phyloP scores from a whole-genome alignment of 2,113 vertebrate genomes.

The Spermophilus dauricus region DNA sequence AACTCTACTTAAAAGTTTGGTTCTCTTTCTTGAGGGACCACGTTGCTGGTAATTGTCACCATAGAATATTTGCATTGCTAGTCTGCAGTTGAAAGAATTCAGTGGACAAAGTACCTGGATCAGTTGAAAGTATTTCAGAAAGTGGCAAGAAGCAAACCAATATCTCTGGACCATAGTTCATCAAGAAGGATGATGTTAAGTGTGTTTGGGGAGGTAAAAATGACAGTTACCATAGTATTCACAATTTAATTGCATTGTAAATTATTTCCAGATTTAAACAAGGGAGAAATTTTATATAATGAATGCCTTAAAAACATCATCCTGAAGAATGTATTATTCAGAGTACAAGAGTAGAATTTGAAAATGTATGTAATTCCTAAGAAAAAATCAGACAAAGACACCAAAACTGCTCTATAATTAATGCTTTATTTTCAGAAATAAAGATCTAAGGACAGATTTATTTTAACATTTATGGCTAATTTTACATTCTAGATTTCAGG shows the following conservation, averaged over 20 bases:
- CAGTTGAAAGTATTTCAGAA: background rate
- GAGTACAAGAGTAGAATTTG: background rate
- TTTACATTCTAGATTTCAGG: background rate
- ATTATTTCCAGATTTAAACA: slow-evolving; percentile 15
- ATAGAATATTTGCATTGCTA: background rate
- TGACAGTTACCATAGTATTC: background rate
- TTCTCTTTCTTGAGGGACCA: background rate
- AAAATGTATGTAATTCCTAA: background rate
- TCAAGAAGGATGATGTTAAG: background rate
- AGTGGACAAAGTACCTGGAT: background rate
- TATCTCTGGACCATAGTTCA: background rate
- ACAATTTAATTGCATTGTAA: background rate
- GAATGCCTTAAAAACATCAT: background rate
- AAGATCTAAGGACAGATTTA: background rate
- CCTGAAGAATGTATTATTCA: background rate
- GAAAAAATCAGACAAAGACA: background rate
- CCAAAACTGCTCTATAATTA: background rate
- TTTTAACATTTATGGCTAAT: background rate
- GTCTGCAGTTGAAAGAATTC: background rate
- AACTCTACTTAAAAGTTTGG: background rate
- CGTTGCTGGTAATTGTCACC: background rate
- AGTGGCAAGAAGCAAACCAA: background rate
- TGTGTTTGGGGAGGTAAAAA: background rate
- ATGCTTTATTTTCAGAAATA: slow-evolving; percentile 42
- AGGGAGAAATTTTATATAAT: background rate